Conservation (phyloP, 2,113 vertebrate genomes). For the Ahaetulla prasina region DNA sequence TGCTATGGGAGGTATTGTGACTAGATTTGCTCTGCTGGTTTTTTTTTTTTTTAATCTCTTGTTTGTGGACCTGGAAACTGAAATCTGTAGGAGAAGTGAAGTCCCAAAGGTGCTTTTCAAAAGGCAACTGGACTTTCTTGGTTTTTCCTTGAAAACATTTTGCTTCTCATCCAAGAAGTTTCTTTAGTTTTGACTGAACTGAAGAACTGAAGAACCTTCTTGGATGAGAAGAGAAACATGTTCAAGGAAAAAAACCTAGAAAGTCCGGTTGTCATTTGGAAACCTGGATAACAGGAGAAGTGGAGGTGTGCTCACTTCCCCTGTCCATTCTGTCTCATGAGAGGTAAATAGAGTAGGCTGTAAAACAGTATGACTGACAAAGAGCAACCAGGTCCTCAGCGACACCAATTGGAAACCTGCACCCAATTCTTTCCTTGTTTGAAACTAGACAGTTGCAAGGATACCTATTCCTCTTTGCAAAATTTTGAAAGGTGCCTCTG, state of each 20-base stretch:
- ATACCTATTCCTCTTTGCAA: neutral
- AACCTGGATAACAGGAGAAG: neutral
- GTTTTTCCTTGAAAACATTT: neutral
- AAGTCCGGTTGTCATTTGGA: too few relatives aligned
- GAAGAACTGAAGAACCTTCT: too few relatives aligned
- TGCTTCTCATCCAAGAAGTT: neutral
- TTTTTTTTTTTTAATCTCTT: neutral
- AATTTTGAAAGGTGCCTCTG: neutral
- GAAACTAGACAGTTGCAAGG: neutral
- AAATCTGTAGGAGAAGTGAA: neutral
- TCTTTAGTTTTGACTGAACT: neutral
- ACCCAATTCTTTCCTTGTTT: neutral
- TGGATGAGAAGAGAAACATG: neutral
- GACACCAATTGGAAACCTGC: neutral
- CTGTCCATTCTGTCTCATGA: neutral
- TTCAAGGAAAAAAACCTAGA: neutral
- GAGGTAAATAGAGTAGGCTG: neutral
- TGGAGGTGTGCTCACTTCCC: neutral
- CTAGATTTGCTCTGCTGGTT: neutral
- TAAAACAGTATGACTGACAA: neutral
- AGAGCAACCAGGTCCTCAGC: neutral
- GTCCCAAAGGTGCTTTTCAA: neutral
- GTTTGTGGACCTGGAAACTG: neutral
- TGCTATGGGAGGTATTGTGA: neutral
- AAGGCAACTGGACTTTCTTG: neutral